These are phyloP conservation scores for Coregonus clupeaformis DNA, from an alignment of 2,113 vertebrate species.

Conservation along the genomic window DNA sequence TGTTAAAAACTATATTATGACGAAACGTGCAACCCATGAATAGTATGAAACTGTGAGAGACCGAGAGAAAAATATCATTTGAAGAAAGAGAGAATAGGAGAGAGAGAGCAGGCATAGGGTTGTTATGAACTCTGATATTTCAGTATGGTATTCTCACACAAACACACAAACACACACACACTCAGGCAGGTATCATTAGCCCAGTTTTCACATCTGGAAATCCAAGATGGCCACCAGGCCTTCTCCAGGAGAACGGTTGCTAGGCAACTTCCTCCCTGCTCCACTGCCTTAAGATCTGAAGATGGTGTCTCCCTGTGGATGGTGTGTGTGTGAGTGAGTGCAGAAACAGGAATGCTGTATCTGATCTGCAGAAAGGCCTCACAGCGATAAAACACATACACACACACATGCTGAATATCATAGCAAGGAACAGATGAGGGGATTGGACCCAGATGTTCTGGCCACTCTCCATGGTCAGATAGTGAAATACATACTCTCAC, in stretches of 20 bases:
- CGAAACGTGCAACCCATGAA: too few species aligned
- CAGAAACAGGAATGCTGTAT: slow-evolving; percentile 48
- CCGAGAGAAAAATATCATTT: background rate
- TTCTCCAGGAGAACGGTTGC: slow-evolving; percentile 63
- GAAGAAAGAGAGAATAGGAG: background rate
- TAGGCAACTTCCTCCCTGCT: slow-evolving; percentile 69
- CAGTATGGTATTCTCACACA: background rate
- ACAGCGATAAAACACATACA: slow-evolving; percentile 22
- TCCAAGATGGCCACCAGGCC: slow-evolving; percentile 70
- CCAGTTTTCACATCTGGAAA: slow-evolving; percentile 62
- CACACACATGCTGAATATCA: slow-evolving; percentile 21
- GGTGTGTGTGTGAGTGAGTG: slow-evolving; percentile 7
- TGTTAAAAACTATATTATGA: too few species aligned
- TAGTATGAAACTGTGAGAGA: background rate
- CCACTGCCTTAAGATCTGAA: slow-evolving; percentile 62
- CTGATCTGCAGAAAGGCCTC: slow-evolving; percentile 47
- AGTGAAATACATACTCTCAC: slow-evolving; percentile 26
- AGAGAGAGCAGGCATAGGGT: background rate
- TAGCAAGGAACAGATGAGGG: slow-evolving; percentile 33
- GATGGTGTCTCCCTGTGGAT: slow-evolving; percentile 68
- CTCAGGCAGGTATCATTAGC: slow-evolving; percentile 56
- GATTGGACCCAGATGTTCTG: slow-evolving; percentile 64
- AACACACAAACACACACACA: background rate
- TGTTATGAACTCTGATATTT: background rate
- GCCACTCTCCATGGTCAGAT: slow-evolving; percentile 32